Base-by-base conservation (phyloP, 2,888 invertebrate genomes). In the Conchocele bisecta region DNA sequence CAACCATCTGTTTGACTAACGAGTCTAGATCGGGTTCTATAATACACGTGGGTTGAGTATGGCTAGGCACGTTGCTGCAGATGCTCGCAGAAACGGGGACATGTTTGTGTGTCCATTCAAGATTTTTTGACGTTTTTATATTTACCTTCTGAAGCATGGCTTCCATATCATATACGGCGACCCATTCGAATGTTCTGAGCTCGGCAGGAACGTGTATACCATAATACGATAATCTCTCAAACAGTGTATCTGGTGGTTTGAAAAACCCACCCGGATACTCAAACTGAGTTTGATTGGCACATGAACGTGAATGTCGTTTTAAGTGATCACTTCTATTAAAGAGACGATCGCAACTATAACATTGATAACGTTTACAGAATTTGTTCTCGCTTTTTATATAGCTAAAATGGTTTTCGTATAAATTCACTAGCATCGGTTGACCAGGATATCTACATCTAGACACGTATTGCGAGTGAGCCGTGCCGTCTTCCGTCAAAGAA, bases 201-300 rank as follows among this genome's bases (percentile, higher is more conserved):
- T n/a, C n/a, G n/a, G n/a, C n/a, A n/a, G n/a, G n/a, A n/a, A n/a
- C n/a, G n/a, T n/a, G 5, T 20, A 64, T 48, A 6, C 48, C 69
- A 20, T 35, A 39, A 29, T 59, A 48, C 37, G 48, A 51, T 7
- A 70, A 22, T 24, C 56, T 11, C 3, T 75, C 70, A 33, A 71
- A 70, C 3, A 75, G 37, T 11, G 70, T 60, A 20, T 67, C 54
- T 6, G 24, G 46, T 0, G 51, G 26, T 11, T 53, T 29, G 26
- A 73, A 60, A 29, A 58, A 66, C 35, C 66, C 69, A 4, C 76
- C 53, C 9, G 64, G 54, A 22, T 46, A 73, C 29, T 37, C 39
- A 20, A 39, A 57, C 29, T 54, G 54, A 1, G 59, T 59, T 24
- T 41, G 26, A 24, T 56, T 48, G 1, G 57, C 17, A 22, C 48